A percentile compares a stretch with the other conserved stretches of the same genome.
Evolutionary conservation across 2,797 vertebrate genomes (phyloP).

Genomic region (Holocentrus rufus): DNA sequence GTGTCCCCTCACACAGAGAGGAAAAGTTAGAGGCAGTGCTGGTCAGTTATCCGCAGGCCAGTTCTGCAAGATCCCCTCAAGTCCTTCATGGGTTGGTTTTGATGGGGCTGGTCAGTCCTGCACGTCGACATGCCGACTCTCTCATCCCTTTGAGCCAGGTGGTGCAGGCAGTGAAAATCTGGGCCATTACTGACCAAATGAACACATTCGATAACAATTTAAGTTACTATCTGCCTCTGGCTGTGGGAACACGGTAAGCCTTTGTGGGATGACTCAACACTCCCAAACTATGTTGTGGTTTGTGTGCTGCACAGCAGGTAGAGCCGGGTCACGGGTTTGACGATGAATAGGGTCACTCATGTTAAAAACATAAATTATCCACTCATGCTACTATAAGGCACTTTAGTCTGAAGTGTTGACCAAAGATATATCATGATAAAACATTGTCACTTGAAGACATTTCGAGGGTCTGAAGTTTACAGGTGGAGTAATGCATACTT

Average conservation of each 20-base stretch:
- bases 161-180: constrained; percentile 10
- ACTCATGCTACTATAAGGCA: no score
- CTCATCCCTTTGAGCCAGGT: constrained; percentile 3
- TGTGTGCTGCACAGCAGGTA: constrained; percentile 11
- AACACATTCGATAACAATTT: neutral
- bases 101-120: no score
- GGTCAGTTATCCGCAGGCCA: no score
- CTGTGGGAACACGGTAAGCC: neutral
- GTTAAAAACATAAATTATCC: no score
- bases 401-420: no score
- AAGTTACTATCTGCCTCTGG: no score
- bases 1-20: no score
- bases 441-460: neutral
- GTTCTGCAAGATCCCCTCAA: no score
- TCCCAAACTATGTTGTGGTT: neutral
- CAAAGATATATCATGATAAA: no score
- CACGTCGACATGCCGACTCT: neutral
- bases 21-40: no score
- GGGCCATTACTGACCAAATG: constrained; percentile 9
- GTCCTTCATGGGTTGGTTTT: no score
- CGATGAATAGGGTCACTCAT: neutral
- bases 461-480: constrained; percentile 29
- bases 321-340: neutral
- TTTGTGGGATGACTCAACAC: constrained; percentile 17
- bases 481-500: constrained; percentile 35